phyloP scores from a whole-genome alignment of 2,888 invertebrate species.

The Acheta domesticus region DNA sequence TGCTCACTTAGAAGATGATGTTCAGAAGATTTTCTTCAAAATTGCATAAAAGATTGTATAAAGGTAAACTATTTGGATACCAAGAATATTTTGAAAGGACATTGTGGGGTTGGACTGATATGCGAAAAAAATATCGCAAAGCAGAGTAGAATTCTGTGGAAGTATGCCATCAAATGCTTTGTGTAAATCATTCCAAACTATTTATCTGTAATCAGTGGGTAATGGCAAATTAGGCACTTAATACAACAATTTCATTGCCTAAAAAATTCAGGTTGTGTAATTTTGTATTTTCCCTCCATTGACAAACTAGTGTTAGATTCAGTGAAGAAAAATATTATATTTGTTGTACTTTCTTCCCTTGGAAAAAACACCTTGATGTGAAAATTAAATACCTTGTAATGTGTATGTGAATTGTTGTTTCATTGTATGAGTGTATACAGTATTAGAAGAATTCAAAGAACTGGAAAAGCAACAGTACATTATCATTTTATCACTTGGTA shows the following conservation, averaged over 20 bases:
- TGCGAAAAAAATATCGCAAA: neutral
- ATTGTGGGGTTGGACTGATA: neutral
- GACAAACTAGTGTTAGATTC: conserved; percentile 20
- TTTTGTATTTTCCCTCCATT: conserved; percentile 32
- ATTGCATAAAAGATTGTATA: neutral
- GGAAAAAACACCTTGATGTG: conserved; percentile 26
- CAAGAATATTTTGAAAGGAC: neutral
- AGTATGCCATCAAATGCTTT: neutral
- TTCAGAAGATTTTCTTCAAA: neutral
- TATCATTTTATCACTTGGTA: neutral
- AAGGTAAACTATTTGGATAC: neutral
- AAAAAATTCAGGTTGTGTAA: conserved; percentile 30
- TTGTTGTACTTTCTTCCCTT: conserved; percentile 30
- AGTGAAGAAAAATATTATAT: conserved; percentile 19
- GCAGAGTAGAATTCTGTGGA: neutral
- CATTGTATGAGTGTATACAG: conserved; percentile 28
- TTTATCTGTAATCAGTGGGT: neutral
- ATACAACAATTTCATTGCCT: neutral
- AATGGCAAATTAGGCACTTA: neutral
- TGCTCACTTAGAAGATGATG: neutral
- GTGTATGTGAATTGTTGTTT: conserved; percentile 33
- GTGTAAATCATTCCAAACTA: conserved; percentile 19
- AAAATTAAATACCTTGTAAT: conserved; percentile 25
- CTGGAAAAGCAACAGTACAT: conserved; percentile 29
- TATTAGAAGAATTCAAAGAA: conserved; percentile 30